A percentile compares a stretch with the other conserved stretches of the same genome.
These are phyloP conservation scores for Coendou prehensilis DNA, from an alignment of 2,797 vertebrate genomes.

Conservation along the genomic window DNA sequence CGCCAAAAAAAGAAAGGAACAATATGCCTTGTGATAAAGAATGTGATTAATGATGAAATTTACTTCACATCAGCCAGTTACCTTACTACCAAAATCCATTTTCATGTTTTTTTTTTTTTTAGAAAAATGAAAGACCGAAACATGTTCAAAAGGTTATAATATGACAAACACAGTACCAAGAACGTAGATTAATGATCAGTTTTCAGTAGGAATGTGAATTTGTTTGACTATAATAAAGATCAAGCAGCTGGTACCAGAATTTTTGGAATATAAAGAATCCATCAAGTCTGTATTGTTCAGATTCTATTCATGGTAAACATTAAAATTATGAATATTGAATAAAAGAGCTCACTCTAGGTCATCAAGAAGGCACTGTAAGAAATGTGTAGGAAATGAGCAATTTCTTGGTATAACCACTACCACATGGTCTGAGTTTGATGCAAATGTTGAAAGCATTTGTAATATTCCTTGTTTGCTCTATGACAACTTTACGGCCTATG, in stretches of 20 bases:
- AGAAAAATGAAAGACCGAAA: not conserved
- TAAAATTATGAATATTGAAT: conserved; percentile 71
- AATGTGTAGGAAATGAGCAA: conserved; percentile 32
- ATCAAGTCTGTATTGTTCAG: conserved; percentile 51
- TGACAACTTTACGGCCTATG: conserved; percentile 72
- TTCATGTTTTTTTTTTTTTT: not conserved
- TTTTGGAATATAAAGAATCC: conserved; percentile 67
- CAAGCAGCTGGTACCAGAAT: conserved; percentile 63
- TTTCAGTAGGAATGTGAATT: conserved; percentile 74
- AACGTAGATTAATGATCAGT: conserved; percentile 46
- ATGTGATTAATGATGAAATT: not conserved
- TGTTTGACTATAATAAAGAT: conserved; percentile 77
- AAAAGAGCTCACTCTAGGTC: conserved; percentile 37
- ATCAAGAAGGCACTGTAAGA: conserved; percentile 58
- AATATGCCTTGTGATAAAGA: not conserved
- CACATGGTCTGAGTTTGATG: conserved; percentile 59
- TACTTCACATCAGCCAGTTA: not conserved
- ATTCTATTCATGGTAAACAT: conserved; percentile 62
- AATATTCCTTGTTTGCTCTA: conserved; percentile 65
- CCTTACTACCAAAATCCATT: not conserved
- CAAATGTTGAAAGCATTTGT: conserved; percentile 54
- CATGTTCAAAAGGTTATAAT: not conserved
- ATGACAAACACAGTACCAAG: not conserved
- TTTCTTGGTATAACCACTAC: conserved; percentile 1
- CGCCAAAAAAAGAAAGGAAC: not conserved